These are phyloP conservation scores for Pristionchus entomophagus DNA, from an alignment of 2,888 invertebrate genomes.

Conservation along the genomic window DNA sequence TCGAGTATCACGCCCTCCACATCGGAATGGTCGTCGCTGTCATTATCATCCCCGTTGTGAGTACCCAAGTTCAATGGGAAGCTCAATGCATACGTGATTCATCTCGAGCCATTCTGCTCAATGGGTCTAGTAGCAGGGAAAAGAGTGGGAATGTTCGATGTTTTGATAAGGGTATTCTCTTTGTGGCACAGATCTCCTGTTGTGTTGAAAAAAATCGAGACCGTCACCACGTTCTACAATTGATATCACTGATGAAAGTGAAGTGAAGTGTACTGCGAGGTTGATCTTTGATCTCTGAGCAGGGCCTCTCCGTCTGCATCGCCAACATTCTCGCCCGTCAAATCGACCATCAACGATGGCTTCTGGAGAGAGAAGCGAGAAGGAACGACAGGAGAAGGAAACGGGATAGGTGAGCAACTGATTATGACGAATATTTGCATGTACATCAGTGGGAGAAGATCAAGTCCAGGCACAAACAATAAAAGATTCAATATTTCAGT, in stretches of 20 bases:
- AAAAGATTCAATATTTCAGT: too few relatives aligned
- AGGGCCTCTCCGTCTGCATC: slow-evolving; percentile 74
- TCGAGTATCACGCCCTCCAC: slow-evolving; percentile 75
- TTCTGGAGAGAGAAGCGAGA: slow-evolving; percentile 72
- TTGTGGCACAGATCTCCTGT: too few relatives aligned
- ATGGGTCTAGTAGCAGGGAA: background rate
- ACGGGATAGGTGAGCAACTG: slow-evolving; percentile 56
- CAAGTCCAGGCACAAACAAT: too few relatives aligned
- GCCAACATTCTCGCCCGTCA: slow-evolving; percentile 74
- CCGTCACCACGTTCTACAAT: too few relatives aligned
- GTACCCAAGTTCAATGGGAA: slow-evolving; percentile 43
- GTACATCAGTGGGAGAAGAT: too few relatives aligned
- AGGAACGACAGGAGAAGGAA: slow-evolving; percentile 68
- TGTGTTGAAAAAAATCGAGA: too few relatives aligned
- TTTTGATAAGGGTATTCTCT: too few relatives aligned
- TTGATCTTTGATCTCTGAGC: slow-evolving; percentile 52
- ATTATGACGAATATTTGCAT: too few relatives aligned
- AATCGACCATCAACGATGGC: slow-evolving; percentile 74
- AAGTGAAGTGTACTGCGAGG: too few relatives aligned
- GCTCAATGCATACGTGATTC: background rate
- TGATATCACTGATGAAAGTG: too few relatives aligned
- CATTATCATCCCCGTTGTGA: slow-evolving; percentile 74
- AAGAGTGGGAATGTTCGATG: background rate
- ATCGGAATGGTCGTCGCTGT: slow-evolving; percentile 74
- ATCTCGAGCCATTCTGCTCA: background rate